Base-by-base conservation (phyloP, 2,797 vertebrate genomes). In the Chelon labrosus region DNA sequence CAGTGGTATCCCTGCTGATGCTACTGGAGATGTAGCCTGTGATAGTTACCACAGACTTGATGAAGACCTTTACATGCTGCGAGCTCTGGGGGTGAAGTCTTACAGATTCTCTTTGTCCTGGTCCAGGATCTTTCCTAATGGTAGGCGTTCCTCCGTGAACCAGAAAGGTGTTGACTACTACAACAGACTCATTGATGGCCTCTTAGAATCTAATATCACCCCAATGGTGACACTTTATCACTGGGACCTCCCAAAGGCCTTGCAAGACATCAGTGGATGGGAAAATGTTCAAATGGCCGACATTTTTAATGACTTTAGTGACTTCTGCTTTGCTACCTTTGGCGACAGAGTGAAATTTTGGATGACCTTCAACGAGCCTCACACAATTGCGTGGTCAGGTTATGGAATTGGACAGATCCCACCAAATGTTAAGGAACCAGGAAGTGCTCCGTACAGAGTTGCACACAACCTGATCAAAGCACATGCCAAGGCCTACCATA, bases 331-430 rank as follows among this genome's bases (percentile, higher is more conserved):
- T 91, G 88, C 68, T 75, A 96, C 94, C 0, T 99, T 97, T 89
- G 98, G 98, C 38, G 95, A 98, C 89, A 95, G 96, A 79, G 97
- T 99, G 10, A 98, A 96, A 88, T 97, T 99, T 89, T 99, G 98
- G 98, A 95, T 98, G 50, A 99, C 98, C 0, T 91, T 99, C 79
- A 97, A 96, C 3, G 94, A 99, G 60, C 82, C 97, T 47, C 70
- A 93, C 0, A 84, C 87, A 41, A 91, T 95, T 74, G 95, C 95
- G 0, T 96, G 95, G 95, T 14, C 63, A 16, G 94, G 96, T 53
- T 98, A 98, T 0, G 97, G 97, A 16, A 20, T 52, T 0, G 97
- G 96, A 11, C 0, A 25, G 0, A 84, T 97, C 9, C 96, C 97
- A 61, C 97, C 98, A 64, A 94, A 86, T 0, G 66, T 96, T 55